Evolutionary conservation across 92 coral and sea anemone species (phyloP), one percentile per base, ranked within the genome.

Genomic region (Chrysogorgia sp.): DNA sequence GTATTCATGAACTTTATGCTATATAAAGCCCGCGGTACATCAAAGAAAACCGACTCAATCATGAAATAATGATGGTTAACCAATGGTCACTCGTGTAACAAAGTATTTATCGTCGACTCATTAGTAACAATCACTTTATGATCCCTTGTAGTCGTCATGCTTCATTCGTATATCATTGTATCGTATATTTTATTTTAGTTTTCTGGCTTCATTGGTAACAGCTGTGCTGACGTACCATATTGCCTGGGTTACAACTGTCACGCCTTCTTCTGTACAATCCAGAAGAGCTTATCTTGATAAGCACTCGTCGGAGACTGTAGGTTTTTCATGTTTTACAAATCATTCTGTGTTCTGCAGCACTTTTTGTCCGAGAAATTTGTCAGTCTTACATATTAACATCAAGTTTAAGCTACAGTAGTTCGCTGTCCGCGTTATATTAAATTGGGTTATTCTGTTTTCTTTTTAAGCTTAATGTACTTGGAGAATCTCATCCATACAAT

Each of bases 221-320:
- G 98, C 93, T 34, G 98, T 93, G 15, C 47, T 93, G 58, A 90
- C 96, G n/a, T 82, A 91, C 63, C 98, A 93, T 34, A 76, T 93
- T 40, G 96, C 98, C 3, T 93, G 98, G 98, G 98, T 93, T 43
- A 83, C 97, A 10, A 93, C 98, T 3, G 98, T 93, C 0, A 93
- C 90, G 92, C 97, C 98, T 1, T 96, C 98, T 64, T 90, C 97
- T 3, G 84, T 91, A 32, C 92, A 89, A 9, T 92, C 98, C 5
- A 80, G 90, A 63, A 87, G 98, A n/a, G 97, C 98, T 15, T 94
- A 87, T 77, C 70, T 94, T 34, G 98, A 94, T 63, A 94, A 94
- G 35, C 98, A 94, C 52, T 94, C 94, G 0, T 94, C 98, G 2
- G 83, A 86, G 77, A 86, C 91, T 10, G 97, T 92, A 74, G 77